These are phyloP conservation scores for Aphelocoma californica DNA, from an alignment of 2,797 vertebrate species.

Conservation along the genomic window DNA sequence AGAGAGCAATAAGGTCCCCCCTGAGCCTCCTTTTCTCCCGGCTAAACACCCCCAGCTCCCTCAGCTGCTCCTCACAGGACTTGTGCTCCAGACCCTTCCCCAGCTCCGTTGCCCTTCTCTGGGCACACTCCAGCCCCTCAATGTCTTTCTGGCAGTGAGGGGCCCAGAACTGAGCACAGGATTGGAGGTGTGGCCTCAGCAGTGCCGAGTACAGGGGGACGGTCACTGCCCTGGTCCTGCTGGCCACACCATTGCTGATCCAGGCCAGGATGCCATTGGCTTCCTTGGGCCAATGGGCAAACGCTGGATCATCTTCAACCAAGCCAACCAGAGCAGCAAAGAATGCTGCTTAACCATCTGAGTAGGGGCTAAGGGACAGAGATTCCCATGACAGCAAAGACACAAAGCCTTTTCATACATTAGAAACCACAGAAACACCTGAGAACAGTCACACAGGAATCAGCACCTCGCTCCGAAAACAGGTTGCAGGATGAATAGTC, in stretches of 20 bases:
- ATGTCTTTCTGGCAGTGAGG: not conserved
- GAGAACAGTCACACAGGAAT: not conserved
- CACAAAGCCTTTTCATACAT: not conserved
- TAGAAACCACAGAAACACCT: not conserved
- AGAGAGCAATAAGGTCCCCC: fast-evolving
- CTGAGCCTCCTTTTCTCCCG: not conserved
- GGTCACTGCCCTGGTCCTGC: not conserved
- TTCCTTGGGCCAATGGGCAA: not conserved
- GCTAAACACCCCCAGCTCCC: not conserved
- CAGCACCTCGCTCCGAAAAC: not conserved
- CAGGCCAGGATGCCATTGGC: not conserved
- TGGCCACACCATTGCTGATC: not conserved
- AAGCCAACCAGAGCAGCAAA: not conserved
- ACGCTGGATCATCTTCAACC: fast-evolving
- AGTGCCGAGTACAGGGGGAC: fast-evolving
- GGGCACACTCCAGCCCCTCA: not conserved
- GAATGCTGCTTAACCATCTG: not conserved
- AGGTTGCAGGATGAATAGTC: not conserved
- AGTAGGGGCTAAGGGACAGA: not conserved
- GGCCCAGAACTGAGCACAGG: not conserved
- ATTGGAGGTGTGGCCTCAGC: not conserved
- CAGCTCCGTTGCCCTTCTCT: fast-evolving
- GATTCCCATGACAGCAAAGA: not conserved
- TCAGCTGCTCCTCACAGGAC: not conserved
- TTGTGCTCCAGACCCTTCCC: not conserved